These are phyloP conservation scores for Montipora efflorescens DNA, from an alignment of 64 coral and sea anemone species.

Conservation along the genomic window DNA sequence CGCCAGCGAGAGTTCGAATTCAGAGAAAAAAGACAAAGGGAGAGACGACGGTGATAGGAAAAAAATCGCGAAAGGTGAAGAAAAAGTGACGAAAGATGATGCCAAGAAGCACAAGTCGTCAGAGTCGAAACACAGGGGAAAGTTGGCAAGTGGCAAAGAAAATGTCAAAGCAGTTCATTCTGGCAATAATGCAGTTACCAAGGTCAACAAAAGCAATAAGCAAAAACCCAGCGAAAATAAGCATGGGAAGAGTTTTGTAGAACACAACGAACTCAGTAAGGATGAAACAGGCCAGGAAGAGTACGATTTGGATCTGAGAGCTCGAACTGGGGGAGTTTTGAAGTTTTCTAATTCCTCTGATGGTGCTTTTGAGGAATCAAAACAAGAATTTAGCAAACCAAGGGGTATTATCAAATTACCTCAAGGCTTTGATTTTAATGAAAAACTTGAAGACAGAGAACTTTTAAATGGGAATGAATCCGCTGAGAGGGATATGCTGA, in stretches of 20 bases:
- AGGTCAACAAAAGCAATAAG: background rate
- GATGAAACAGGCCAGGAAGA: constrained; percentile 3
- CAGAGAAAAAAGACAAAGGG: background rate
- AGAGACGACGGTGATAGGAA: background rate
- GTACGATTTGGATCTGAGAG: constrained; percentile 28
- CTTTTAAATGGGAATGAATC: background rate
- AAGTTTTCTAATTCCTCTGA: constrained; percentile 14
- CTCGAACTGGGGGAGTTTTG: constrained; percentile 26
- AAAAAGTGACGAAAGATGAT: background rate
- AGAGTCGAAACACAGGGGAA: background rate
- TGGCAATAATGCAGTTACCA: background rate
- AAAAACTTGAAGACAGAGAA: background rate
- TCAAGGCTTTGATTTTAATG: constrained; percentile 47
- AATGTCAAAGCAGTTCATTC: background rate
- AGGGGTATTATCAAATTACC: constrained; percentile 68
- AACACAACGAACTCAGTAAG: background rate
- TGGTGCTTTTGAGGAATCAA: constrained; percentile 9
- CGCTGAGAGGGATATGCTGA: background rate
- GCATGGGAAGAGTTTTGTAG: background rate
- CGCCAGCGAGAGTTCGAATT: background rate
- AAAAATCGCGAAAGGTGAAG: constrained; percentile 3
- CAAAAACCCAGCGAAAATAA: background rate
- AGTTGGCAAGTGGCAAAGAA: constrained; percentile 11
- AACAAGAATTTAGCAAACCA: background rate
- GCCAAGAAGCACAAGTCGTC: background rate